Conservation (phyloP, 2,888 invertebrate species). For the Erynnis tages region DNA sequence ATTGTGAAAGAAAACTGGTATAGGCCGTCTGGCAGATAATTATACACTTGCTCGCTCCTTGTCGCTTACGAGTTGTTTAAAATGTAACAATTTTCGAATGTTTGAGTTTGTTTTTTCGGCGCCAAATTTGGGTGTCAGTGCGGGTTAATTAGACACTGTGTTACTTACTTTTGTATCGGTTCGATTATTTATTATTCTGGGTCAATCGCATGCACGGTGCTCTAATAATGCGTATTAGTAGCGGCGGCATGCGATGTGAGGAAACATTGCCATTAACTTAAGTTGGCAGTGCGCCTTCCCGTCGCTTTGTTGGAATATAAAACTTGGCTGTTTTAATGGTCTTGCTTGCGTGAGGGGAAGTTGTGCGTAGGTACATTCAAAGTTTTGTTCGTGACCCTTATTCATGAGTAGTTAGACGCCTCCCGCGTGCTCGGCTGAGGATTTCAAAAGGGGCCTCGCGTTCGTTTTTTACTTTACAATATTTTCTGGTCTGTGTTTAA, state of each 20-base stretch:
- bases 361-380: background rate
- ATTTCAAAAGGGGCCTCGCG: background rate
- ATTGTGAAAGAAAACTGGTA: constrained; percentile 22
- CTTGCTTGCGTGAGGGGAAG: background rate
- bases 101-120: background rate
- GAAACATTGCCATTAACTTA: constrained; percentile 15
- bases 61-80: constrained; percentile 6
- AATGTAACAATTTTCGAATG: background rate
- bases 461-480: too few relatives aligned
- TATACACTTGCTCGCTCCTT: constrained; percentile 1
- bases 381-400: constrained; percentile 1
- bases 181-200: constrained; percentile 25
- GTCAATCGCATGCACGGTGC: constrained; percentile 17
- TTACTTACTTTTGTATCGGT: constrained; percentile 3
- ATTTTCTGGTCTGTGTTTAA: too few relatives aligned
- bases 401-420: background rate
- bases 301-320: constrained; percentile 14
- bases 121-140: background rate
- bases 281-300: constrained; percentile 13
- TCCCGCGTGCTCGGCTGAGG: too few relatives aligned
- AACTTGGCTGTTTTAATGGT: constrained; percentile 10
- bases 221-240: constrained; percentile 15
- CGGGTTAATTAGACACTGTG: background rate
- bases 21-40: constrained; percentile 11
- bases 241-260: constrained; percentile 9